Evolutionary conservation across 2,113 vertebrate species (phyloP).

Genomic region (Alligator mississippiensis): DNA sequence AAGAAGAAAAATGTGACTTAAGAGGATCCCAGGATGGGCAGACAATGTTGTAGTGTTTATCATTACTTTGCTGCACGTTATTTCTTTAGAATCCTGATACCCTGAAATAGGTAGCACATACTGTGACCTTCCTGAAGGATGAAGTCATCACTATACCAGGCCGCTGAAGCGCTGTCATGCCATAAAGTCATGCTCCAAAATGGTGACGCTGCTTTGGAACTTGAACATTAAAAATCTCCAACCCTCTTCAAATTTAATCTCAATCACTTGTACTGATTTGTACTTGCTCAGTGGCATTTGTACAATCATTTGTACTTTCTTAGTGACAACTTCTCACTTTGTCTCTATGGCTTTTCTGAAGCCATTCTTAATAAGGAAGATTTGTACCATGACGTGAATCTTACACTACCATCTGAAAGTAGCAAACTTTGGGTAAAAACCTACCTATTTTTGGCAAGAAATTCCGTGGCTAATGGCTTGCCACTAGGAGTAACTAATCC

Average conservation of each 20-base stretch:
- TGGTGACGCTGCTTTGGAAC: not conserved
- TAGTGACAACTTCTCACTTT: not conserved
- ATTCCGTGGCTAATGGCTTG: not conserved
- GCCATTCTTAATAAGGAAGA: not conserved
- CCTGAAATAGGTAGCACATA: too few species aligned
- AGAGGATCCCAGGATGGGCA: too few species aligned
- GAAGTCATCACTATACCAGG: too few species aligned
- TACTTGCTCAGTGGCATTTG: not conserved
- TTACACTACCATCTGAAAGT: not conserved
- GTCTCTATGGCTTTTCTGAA: not conserved
- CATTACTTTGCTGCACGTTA: too few species aligned
- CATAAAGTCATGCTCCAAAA: not conserved
- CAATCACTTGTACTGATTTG: not conserved
- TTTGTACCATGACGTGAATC: not conserved
- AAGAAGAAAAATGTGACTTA: too few species aligned
- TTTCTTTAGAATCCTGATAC: too few species aligned
- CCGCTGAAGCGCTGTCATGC: too few species aligned
- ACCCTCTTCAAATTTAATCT: not conserved
- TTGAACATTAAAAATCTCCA: not conserved
- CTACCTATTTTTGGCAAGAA: not conserved
- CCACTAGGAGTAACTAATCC: not conserved
- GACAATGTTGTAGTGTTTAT: too few species aligned
- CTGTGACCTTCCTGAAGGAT: too few species aligned
- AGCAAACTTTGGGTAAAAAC: not conserved
- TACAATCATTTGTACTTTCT: not conserved